Base-by-base conservation (phyloP, 2,113 vertebrate genomes). In the Anhinga rufa region DNA sequence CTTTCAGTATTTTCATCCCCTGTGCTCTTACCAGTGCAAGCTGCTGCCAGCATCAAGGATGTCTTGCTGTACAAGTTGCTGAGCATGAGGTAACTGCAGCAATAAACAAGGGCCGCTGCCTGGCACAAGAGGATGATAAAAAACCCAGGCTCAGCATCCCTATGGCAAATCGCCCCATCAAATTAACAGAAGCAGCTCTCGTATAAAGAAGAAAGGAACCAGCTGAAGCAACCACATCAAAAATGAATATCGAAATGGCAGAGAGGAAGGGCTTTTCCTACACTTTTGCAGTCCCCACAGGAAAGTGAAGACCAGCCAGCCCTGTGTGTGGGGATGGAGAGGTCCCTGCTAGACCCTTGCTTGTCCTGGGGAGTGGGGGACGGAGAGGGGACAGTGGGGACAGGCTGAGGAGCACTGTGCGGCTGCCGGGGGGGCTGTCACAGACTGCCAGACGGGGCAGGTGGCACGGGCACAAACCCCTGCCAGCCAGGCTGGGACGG, bases 261-360 rank as follows among this genome's bases (percentile, higher is more conserved):
- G 31, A n/a, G 8, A 38, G 16, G 40, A 38, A 42, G 12, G 44
- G n/a, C 6, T 92, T 87, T 78, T 5, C 21, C 10, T 24, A 48
- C 28, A 49, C 17, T 11, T 78, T 55, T 71, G 55, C 61, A 66
- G 77, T 49, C 8, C 28, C 38, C 22, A 4, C 2, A 62, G 51
- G 21, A 14, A 85, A 61, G 16, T 4, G 3, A 51, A 61, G 40
- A 62, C 36, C 21, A 7, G 4, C 25, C 26, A 48, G 54, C 5
- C 15, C 16, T 20, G 4, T 42, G 26, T 17, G 8, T 32, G 42
- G 20, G 40, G 29, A 49, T 18, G 61, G 42, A 0, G 0, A 85
- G 12, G 38, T 49, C 22, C 32, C 22, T 54, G 42, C 44, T 28
- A 82, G 36, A 65, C 15, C 24, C 29, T 29, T 60, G 44, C 19